A percentile compares a stretch with the other conserved stretches of the same genome.
Conservation (phyloP, 2,113 vertebrate species). For the Meriones unguiculatus region DNA sequence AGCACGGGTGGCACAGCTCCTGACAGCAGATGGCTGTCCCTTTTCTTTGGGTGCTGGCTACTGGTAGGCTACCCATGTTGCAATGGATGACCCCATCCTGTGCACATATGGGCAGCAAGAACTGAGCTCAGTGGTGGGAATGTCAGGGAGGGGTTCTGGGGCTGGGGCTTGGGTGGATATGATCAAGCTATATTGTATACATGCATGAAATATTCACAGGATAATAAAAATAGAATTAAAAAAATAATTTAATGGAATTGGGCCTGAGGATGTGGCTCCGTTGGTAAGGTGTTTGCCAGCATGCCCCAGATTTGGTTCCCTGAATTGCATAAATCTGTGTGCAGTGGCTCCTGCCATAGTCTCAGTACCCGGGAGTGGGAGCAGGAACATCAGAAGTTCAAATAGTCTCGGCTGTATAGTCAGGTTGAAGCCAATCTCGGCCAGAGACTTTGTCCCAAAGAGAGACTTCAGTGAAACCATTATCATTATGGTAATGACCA, state of each 20-base stretch:
- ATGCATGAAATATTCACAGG: neutral
- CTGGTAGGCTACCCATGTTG: no score
- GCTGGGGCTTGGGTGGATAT: neutral
- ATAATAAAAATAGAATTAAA: neutral
- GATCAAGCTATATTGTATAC: neutral
- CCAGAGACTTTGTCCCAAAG: neutral
- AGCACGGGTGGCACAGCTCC: neutral
- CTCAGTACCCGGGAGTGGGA: neutral
- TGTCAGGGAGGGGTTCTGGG: neutral
- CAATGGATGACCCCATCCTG: neutral
- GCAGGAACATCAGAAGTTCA: neutral
- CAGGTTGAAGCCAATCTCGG: neutral
- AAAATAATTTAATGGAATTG: neutral
- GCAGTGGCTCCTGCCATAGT: no score
- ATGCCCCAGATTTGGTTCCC: neutral
- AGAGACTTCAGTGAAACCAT: neutral
- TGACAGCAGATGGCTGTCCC: neutral
- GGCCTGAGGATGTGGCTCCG: neutral
- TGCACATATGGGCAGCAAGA: neutral
- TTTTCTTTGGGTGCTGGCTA: neutral
- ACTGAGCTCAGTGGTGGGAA: neutral
- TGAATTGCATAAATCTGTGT: neutral
- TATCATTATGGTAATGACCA: neutral
- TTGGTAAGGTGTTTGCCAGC: neutral
- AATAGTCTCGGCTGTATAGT: neutral